These are phyloP conservation scores for Platichthys flesus DNA, from an alignment of 2,113 vertebrate species.

Conservation along the genomic window DNA sequence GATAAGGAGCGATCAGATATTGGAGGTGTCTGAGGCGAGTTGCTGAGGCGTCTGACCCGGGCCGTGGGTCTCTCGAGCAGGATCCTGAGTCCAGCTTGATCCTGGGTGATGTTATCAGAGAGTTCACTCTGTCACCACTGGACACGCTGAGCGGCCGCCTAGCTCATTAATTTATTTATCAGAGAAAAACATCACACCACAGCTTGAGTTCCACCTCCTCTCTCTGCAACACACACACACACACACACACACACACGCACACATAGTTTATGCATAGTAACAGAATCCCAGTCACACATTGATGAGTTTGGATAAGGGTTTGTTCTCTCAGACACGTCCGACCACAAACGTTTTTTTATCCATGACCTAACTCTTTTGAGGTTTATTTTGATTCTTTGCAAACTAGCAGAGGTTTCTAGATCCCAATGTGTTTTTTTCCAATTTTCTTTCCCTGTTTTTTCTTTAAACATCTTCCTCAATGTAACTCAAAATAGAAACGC, in stretches of 20 bases:
- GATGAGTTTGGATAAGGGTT: not conserved
- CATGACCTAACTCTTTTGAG: no score
- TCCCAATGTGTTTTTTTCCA: no score
- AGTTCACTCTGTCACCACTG: not conserved
- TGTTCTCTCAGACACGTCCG: not conserved
- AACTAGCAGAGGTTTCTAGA: no score
- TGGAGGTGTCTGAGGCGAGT: conserved; percentile 7
- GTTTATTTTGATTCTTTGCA: no score
- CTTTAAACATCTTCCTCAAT: no score
- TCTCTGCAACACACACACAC: no score
- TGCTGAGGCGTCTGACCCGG: conserved; percentile 14
- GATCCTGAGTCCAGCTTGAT: not conserved
- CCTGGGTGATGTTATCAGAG: conserved; percentile 45
- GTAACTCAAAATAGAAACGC: no score
- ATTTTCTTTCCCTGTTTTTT: no score
- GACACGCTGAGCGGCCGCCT: not conserved
- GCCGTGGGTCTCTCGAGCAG: not conserved
- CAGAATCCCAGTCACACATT: not conserved
- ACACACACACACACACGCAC: no score
- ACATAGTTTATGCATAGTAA: not conserved
- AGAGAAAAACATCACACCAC: conserved; percentile 15
- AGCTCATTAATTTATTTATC: conserved; percentile 74
- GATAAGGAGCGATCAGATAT: conserved; percentile 42
- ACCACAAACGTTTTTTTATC: not conserved
- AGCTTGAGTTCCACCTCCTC: conserved; percentile 36